Conservation (phyloP, 2,797 vertebrate genomes). For the Lepidocolaptes lacrymiger region DNA sequence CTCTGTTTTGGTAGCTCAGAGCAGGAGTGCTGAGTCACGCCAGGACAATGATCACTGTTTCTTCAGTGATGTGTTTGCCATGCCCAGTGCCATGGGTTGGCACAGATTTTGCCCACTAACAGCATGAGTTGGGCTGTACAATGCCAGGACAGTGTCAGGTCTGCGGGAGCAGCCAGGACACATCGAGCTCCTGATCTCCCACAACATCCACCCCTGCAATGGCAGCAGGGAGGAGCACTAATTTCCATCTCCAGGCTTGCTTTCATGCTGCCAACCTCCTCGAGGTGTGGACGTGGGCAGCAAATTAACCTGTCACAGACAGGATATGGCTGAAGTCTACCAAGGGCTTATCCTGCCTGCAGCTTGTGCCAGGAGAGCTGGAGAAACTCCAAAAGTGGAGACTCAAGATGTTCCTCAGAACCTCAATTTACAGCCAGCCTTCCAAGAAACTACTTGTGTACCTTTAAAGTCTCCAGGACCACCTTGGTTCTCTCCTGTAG, state of each 20-base stretch:
- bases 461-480: neutral
- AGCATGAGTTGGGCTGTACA: neutral
- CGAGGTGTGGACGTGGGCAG: accelerated
- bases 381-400: neutral
- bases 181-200: neutral
- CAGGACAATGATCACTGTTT: neutral
- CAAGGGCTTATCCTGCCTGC: neutral
- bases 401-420: neutral
- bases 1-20: neutral
- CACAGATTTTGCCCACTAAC: neutral
- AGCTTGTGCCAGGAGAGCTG: neutral
- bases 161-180: neutral
- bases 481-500: neutral
- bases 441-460: neutral
- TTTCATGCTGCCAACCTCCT: neutral
- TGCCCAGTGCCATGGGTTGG: neutral
- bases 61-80: neutral
- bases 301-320: neutral
- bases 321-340: neutral
- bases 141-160: neutral
- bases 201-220: accelerated
- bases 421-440: neutral
- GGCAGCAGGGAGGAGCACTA: neutral
- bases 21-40: neutral
- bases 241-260: neutral